Percentiles rank a stretch among this genome's conserved stretches.
Conservation (phyloP, 92 coral and sea anemone species). For the Porites lobata region DNA sequence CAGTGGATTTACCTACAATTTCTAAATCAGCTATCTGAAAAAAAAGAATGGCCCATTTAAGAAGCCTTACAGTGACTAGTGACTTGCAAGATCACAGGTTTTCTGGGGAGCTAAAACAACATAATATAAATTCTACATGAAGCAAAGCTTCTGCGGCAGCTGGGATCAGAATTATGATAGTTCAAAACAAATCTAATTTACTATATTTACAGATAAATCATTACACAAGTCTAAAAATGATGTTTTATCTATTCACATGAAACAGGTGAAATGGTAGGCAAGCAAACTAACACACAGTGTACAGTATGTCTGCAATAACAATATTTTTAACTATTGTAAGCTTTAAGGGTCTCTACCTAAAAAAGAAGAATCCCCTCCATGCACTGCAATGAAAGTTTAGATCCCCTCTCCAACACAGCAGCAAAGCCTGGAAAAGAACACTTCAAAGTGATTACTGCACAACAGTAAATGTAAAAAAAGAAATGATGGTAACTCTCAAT, state of each 20-base stretch:
- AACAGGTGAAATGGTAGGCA: neutral
- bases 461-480: slow-evolving; percentile 36
- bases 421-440: slow-evolving; percentile 62
- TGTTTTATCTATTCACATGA: neutral
- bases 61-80: too few relatives aligned
- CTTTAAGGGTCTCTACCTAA: slow-evolving; percentile 45
- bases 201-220: neutral
- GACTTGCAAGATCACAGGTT: too few relatives aligned
- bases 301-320: neutral
- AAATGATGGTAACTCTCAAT: slow-evolving; percentile 30
- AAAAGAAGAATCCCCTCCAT: slow-evolving; percentile 37
- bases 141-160: too few relatives aligned
- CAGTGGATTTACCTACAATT: too few relatives aligned
- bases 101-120: too few relatives aligned
- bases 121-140: too few relatives aligned
- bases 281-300: neutral
- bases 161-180: neutral
- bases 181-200: neutral
- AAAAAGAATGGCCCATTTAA: too few relatives aligned
- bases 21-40: too few relatives aligned
- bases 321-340: neutral
- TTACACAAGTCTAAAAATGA: neutral
- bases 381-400: slow-evolving; percentile 35
- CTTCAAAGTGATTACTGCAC: slow-evolving; percentile 53
- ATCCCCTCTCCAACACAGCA: slow-evolving; percentile 47